phyloP scores from a whole-genome alignment of 2,113 vertebrate species.

The Ornithorhynchus anatinus region DNA sequence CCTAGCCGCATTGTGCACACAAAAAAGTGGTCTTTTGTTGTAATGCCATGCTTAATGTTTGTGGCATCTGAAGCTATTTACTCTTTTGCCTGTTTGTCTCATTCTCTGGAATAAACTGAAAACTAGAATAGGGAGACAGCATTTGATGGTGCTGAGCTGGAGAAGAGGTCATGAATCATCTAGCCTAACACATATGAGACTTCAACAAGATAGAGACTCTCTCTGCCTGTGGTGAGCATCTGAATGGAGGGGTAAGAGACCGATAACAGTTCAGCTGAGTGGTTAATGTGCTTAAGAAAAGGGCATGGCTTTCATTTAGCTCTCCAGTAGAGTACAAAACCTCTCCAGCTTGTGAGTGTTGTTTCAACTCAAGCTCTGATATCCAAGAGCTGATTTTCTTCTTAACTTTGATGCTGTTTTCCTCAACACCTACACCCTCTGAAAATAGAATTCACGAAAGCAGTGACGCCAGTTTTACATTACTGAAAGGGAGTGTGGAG shows the following conservation, averaged over 20 bases:
- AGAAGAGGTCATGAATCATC: slow-evolving; percentile 50
- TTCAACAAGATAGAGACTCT: slow-evolving; percentile 19
- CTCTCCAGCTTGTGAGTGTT: slow-evolving; percentile 35
- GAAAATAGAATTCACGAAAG: slow-evolving; percentile 12
- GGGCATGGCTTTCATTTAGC: slow-evolving; percentile 26
- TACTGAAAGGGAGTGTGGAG: background rate
- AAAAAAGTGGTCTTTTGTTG: too few relatives aligned
- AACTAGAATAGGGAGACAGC: too few relatives aligned
- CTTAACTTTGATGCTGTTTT: too few relatives aligned
- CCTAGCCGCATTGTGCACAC: too few relatives aligned
- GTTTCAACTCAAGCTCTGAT: slow-evolving; percentile 57
- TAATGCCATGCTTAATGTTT: too few relatives aligned
- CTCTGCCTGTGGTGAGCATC: slow-evolving; percentile 13
- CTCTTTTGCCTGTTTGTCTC: too few relatives aligned
- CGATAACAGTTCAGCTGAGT: slow-evolving; percentile 54
- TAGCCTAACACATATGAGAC: slow-evolving; percentile 55
- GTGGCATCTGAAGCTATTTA: too few relatives aligned
- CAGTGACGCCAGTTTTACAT: slow-evolving; percentile 8
- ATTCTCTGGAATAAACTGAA: too few relatives aligned
- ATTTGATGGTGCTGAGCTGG: slow-evolving; percentile 69
- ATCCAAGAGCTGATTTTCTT: too few relatives aligned
- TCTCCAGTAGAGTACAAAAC: slow-evolving; percentile 36
- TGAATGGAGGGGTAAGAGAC: slow-evolving; percentile 31
- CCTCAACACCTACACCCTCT: slow-evolving; percentile 16
- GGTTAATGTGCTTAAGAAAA: slow-evolving; percentile 58